Base-by-base conservation (phyloP, 1,140 invertebrate species). In the Mizuhopecten yessoensis region DNA sequence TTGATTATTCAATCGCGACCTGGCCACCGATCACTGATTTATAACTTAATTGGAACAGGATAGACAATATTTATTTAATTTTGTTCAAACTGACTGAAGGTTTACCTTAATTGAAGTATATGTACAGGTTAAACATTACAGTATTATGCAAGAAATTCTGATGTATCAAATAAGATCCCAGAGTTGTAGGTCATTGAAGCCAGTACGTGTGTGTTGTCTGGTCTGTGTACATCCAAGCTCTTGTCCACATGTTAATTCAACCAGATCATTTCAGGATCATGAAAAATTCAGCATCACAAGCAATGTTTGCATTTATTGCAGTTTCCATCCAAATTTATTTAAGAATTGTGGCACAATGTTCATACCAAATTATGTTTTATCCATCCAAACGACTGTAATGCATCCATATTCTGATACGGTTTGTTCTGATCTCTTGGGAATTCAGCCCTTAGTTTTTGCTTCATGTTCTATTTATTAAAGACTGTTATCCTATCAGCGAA, bases 111-210 rank as follows among this genome's bases (percentile, higher is more conserved):
- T n/a, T n/a, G n/a, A n/a, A n/a, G n/a, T n/a, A n/a, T 39, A 45
- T 45, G 17, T 17, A 45, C 23, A 29, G n/a, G n/a, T n/a, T 15
- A 15, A 57, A 57, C 9, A 57, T 5, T 75, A 75, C 57, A 75
- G 57, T 75, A 75, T 75, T 75, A 75, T 75, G 57, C 57, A 75
- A n/a, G n/a, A n/a, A 29, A 75, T 75, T 75, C 57, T 75, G 57
- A 29, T 75, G 23, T 75, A 75, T 75, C 1, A 75, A 75, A 29
- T n/a, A 75, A 75, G 3, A 75, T n/a, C 29, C 9, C 9, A 75
- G 57, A 75, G 57, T n/a, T 75, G 57, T 75, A 29, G 15, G 57
- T 75, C 45, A 15, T 49, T 39, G 20, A 2, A 49, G 45, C 45
- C 20, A 39, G 13, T 39, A 49, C 20, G n/a, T n/a, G 45, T 49